A percentile compares a stretch with the other conserved stretches of the same genome.
These are phyloP conservation scores for Anoura caudifer DNA, from an alignment of 2,113 vertebrate genomes.

Conservation along the genomic window DNA sequence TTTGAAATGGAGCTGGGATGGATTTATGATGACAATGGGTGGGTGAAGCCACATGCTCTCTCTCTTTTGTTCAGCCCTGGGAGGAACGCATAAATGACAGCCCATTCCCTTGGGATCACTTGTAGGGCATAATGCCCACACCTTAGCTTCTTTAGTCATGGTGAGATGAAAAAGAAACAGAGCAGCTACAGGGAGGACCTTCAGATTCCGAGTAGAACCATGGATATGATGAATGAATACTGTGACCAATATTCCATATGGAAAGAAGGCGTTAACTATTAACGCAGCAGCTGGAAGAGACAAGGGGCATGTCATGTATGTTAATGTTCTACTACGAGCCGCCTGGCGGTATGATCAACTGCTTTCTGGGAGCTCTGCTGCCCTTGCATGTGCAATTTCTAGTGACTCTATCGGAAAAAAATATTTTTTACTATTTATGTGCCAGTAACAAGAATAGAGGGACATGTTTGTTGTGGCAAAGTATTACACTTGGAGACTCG, in stretches of 20 bases:
- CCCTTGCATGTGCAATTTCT: slow-evolving; percentile 62
- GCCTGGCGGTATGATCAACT: not conserved
- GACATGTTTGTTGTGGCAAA: slow-evolving; percentile 66
- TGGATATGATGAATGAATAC: slow-evolving; percentile 78
- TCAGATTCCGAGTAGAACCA: slow-evolving; percentile 75
- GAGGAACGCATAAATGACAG: slow-evolving; percentile 76
- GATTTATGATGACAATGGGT: slow-evolving; percentile 76
- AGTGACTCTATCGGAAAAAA: slow-evolving; percentile 56
- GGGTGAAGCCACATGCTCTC: slow-evolving; percentile 52
- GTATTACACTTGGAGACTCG: slow-evolving; percentile 24
- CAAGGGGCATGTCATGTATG: not conserved
- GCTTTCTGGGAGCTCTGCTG: slow-evolving; percentile 49
- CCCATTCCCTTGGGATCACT: slow-evolving; percentile 64
- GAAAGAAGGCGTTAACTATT: slow-evolving; percentile 63
- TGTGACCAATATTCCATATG: slow-evolving; percentile 76
- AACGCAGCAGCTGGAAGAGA: slow-evolving; percentile 61
- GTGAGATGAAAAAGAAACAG: slow-evolving; percentile 83
- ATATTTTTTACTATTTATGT: slow-evolving; percentile 65
- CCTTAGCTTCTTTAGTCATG: slow-evolving; percentile 84
- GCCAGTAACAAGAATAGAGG: slow-evolving; percentile 24
- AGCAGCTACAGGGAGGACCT: slow-evolving; percentile 66
- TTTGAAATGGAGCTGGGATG: slow-evolving; percentile 49
- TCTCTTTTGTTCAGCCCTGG: slow-evolving; percentile 74
- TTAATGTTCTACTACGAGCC: not conserved
- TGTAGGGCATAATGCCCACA: slow-evolving; percentile 73